A percentile compares a stretch with the other conserved stretches of the same genome.
Conservation (phyloP, 2,113 vertebrate species). For the Castor canadensis region DNA sequence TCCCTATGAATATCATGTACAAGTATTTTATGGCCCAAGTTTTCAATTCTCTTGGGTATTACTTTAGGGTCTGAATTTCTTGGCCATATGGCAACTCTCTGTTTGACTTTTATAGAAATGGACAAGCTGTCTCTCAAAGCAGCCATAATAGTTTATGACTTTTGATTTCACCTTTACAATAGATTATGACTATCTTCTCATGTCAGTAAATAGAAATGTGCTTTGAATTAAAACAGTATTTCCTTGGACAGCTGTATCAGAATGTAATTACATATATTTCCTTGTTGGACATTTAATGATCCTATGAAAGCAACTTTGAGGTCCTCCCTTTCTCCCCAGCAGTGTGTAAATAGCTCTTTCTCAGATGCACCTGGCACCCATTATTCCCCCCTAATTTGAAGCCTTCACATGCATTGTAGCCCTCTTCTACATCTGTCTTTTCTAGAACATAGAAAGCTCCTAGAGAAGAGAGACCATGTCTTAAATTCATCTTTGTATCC, state of each 20-base stretch:
- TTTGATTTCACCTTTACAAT: neutral
- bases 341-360: too few relatives aligned
- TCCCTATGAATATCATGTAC: too few relatives aligned
- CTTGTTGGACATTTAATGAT: neutral
- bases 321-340: neutral
- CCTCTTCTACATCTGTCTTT: fast-evolving
- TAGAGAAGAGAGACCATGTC: neutral
- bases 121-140: neutral
- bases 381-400: neutral
- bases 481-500: neutral
- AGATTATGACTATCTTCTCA: neutral
- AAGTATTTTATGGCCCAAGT: neutral
- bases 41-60: neutral
- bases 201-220: neutral
- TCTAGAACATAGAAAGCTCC: neutral
- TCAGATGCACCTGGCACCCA: neutral
- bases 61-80: neutral
- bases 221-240: neutral
- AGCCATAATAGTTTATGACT: neutral
- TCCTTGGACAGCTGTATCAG: neutral
- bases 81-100: neutral
- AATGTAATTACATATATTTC: neutral
- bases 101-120: neutral
- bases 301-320: neutral
- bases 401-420: neutral